Base-by-base conservation (phyloP, 2,797 vertebrate species). In the Neolamprologus multifasciatus region DNA sequence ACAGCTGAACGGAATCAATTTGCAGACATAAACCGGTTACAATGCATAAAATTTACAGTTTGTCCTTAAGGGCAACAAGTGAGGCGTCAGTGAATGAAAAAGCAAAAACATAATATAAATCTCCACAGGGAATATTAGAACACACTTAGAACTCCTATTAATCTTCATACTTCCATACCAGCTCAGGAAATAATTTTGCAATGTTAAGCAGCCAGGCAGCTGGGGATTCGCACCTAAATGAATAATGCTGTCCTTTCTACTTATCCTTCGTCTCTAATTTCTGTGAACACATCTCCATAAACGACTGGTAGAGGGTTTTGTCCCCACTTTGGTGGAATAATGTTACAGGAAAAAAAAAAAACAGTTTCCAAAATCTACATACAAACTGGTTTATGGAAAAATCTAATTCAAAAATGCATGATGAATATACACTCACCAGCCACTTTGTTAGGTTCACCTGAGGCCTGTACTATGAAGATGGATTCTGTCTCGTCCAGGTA, bases 1-100 rank as follows among this genome's bases (percentile, higher is more conserved):
- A 85, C 55, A 51, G 85, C 74, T 88, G 85, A 93, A 84, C 88
- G 33, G 84, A 90, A 89, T 91, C 90, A 92, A 84, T 93, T 94
- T 93, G 88, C 85, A 89, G 91, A 89, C 79, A 86, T 87, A 90
- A 89, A 84, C 77, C 76, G 81, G 52, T 67, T 84, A 45, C 74
- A 26, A 31, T 8, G 38, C 84, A 89, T 80, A 62, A 76, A 91
- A 91, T 92, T 83, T 82, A 57, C 21, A 88, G 83, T 92, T 93
- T 92, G 86, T 88, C 90, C 91, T 91, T 87, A 79, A 91, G 87
- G 90, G 87, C 78, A 91, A 84, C 36, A 89, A 81, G 67, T 71
- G 77, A 87, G 6, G 55, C 52, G 83, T 82, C 81, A 79, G 64
- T 90, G 81, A 91, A 90, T 93, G 85, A 89, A 82, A 91, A 89